A percentile compares a stretch with the other conserved stretches of the same genome.
Evolutionary conservation across 53 echinoderm and acorn worm species (phyloP).

Genomic region (Stichopus horrens): DNA sequence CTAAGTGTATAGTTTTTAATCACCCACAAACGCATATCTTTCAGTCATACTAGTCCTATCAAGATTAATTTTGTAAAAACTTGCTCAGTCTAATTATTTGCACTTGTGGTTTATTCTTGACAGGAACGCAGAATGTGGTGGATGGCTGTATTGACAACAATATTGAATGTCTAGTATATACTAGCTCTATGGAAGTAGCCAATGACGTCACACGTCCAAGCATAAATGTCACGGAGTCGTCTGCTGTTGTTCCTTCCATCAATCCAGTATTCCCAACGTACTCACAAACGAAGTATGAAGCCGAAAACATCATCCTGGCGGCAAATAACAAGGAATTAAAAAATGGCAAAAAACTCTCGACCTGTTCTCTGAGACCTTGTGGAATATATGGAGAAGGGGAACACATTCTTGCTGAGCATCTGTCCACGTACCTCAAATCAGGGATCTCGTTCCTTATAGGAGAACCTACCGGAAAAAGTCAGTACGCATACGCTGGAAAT

Average conservation of each 20-base stretch:
- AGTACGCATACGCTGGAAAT: conserved; percentile 71
- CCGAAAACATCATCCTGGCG: conserved; percentile 62
- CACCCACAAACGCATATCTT: too few species aligned
- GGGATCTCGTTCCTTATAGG: conserved; percentile 51
- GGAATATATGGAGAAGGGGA: conserved; percentile 73
- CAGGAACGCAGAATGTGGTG: conserved; percentile 63
- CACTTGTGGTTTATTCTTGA: too few species aligned
- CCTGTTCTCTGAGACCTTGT: conserved; percentile 60
- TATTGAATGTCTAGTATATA: conserved; percentile 62
- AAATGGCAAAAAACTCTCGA: conserved; percentile 57
- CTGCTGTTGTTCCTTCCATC: conserved; percentile 22
- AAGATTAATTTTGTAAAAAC: too few species aligned
- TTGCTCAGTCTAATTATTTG: too few species aligned
- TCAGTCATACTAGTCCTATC: too few species aligned
- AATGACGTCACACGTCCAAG: not conserved
- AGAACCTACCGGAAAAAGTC: conserved; percentile 52
- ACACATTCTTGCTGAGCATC: not conserved
- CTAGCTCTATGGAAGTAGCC: conserved; percentile 65
- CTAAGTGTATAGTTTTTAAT: too few species aligned
- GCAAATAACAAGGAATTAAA: conserved; percentile 54
- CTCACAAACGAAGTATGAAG: conserved; percentile 57
- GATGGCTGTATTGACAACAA: conserved; percentile 60
- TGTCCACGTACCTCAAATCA: conserved; percentile 28
- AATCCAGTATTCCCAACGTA: conserved; percentile 48
- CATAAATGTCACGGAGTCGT: conserved; percentile 44